Base-by-base conservation (phyloP, 2,113 vertebrate species). In the Glaucomys volans region DNA sequence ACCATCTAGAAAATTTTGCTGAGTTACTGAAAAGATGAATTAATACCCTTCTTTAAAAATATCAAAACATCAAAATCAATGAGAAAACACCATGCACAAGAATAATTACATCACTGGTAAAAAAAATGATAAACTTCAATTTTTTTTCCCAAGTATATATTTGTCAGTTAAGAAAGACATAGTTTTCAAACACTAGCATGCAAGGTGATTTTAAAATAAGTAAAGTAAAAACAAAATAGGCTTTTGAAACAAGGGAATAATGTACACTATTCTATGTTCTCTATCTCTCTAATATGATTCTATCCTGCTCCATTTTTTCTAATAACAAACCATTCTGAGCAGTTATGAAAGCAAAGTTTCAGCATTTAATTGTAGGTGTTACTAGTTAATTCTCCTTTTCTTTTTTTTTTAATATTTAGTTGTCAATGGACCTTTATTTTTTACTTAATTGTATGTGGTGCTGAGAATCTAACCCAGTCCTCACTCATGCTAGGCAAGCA, bases 41-140 rank as follows among this genome's bases (percentile, higher is more conserved):
- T 89, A 84, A 87, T 59, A 8, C 6, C 30, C 22, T 75, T 52
- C 83, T 47, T 22, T 40, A 87, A 52, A 59, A 69, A 72, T 12
- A 26, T 90, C 26, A 86, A 69, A 88, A 88, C 24, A 52, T 6
- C 11, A 77, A 88, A 81, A 76, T 97, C 13, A 74, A n/a, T 74
- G 22, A 17, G 44, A 88, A 96, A 94, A 66, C 10, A 77, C 4
- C 6, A 16, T 30, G 20, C 3, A 1, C 40, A 66, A 47, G 20
- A 67, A 32, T n/a, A 3, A 35, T 66, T 37, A 28, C 62, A 32
- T 5, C 13, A 42, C 37, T 42, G 5, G 59, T 81, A 44, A 89
- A 93, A 89, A 93, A 92, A 81, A 64, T 37, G 40, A 64, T 20
- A 76, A 32, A 72, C 6, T 32, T 72, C 8, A 74, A 74, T 76